Evolutionary conservation across 37 sponge, comb jelly and placozoan species (phyloP).

Genomic region (Eunapius fragilis): DNA sequence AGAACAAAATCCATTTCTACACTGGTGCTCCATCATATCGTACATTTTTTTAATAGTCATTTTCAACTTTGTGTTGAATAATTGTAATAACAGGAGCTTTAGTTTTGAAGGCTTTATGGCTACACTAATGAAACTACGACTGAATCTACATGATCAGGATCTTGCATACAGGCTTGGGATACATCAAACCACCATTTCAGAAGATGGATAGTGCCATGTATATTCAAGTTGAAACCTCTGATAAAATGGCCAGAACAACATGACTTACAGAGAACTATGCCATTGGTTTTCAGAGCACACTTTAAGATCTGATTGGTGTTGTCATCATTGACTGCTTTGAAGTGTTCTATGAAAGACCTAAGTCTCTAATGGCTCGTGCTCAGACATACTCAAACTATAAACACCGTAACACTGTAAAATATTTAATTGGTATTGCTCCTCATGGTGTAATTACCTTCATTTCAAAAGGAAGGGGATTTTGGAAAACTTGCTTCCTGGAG

Average conservation of each 20-base stretch:
- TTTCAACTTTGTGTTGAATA: not conserved
- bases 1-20: slow-evolving; percentile 6
- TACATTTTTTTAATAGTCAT: slow-evolving; percentile 21
- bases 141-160: slow-evolving; percentile 28
- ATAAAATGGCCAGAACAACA: slow-evolving; percentile 43
- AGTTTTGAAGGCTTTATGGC: slow-evolving; percentile 47
- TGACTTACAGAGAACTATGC: slow-evolving; percentile 59
- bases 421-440: slow-evolving; percentile 61
- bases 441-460: slow-evolving; percentile 68
- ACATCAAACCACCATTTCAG: slow-evolving; percentile 24
- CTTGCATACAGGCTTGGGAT: slow-evolving; percentile 35
- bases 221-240: not conserved
- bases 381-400: slow-evolving; percentile 66
- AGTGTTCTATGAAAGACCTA: slow-evolving; percentile 45
- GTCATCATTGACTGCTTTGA: slow-evolving; percentile 71
- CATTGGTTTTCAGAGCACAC: slow-evolving; percentile 47
- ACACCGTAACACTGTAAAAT: slow-evolving; percentile 72
- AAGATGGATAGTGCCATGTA: slow-evolving; percentile 44
- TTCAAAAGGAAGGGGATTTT: slow-evolving; percentile 70
- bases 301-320: slow-evolving; percentile 42
- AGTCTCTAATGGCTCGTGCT: slow-evolving; percentile 50
- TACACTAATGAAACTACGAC: slow-evolving; percentile 32
- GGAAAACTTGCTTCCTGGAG: slow-evolving; percentile 13
- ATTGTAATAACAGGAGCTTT: not conserved
- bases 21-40: slow-evolving; percentile 1